Evolutionary conservation across 1,140 invertebrate species (phyloP).

Genomic region (Lithobius niger): DNA sequence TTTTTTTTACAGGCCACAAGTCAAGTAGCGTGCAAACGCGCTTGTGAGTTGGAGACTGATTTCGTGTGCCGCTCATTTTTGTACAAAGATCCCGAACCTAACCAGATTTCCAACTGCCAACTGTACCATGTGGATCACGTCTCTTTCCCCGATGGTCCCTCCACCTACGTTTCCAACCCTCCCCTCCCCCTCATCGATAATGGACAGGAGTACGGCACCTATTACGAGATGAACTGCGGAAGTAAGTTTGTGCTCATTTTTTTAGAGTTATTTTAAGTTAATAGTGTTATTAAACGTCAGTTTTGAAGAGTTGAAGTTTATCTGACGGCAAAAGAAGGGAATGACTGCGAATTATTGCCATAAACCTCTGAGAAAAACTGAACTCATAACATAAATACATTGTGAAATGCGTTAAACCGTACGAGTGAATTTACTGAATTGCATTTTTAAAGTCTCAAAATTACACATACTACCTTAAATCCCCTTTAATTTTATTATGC

Average conservation of each 20-base stretch:
- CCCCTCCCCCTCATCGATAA: conserved; percentile 69
- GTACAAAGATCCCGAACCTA: conserved; percentile 48
- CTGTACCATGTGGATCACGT: conserved; percentile 85
- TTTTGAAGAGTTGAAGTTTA: too few relatives aligned
- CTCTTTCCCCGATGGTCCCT: conserved; percentile 76
- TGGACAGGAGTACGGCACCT: conserved; percentile 72
- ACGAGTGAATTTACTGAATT: too few relatives aligned
- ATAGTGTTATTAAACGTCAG: not conserved
- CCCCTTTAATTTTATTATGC: too few relatives aligned
- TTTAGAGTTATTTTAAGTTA: not conserved
- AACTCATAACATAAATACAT: too few relatives aligned
- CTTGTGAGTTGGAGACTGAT: conserved; percentile 83
- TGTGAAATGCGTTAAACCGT: too few relatives aligned
- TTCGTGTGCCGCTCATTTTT: conserved; percentile 83
- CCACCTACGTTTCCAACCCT: conserved; percentile 67
- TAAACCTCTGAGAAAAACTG: not conserved
- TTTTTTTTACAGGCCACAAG: conserved; percentile 28
- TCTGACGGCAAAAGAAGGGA: too few relatives aligned
- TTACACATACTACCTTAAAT: too few relatives aligned
- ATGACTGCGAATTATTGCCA: too few relatives aligned
- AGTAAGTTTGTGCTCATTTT: not conserved
- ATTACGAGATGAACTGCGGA: conserved; percentile 74
- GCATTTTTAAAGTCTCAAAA: too few relatives aligned
- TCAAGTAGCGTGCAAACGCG: conserved; percentile 66
- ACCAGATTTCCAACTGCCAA: conserved; percentile 71